These are phyloP conservation scores for Sterrhoptilus dennistouni DNA, from an alignment of 2,113 vertebrate genomes.

Conservation along the genomic window DNA sequence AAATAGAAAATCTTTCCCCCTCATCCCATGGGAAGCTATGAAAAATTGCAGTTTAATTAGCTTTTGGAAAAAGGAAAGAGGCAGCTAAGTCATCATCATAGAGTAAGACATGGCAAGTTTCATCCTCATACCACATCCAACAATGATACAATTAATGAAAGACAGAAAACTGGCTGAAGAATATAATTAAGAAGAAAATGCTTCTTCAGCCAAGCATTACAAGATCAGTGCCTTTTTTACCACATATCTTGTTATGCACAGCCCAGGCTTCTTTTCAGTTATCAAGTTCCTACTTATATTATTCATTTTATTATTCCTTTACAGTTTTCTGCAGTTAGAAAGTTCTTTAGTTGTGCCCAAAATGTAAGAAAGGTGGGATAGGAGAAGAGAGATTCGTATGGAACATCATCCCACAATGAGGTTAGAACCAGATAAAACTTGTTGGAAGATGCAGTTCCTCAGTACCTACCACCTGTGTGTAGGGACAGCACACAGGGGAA, in stretches of 20 bases:
- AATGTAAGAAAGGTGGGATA: not conserved
- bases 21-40: not conserved
- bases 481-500: not conserved
- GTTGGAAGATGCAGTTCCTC: not conserved
- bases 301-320: not conserved
- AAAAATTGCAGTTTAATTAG: not conserved
- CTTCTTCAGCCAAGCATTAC: not conserved
- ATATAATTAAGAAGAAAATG: not conserved
- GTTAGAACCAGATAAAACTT: not conserved
- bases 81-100: not conserved
- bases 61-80: not conserved
- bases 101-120: not conserved
- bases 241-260: not conserved
- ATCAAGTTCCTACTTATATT: not conserved
- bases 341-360: not conserved
- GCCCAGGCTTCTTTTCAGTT: not conserved
- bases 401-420: not conserved
- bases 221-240: not conserved
- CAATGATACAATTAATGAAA: not conserved
- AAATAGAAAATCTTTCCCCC: not conserved
- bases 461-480: fast-evolving
- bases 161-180: slow-evolving; percentile 11
- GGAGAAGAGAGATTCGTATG: not conserved
- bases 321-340: not conserved
- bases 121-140: not conserved